A percentile compares a stretch with the other conserved stretches of the same genome.
phyloP scores from a whole-genome alignment of 2,113 vertebrate genomes.

The Mormoops blainvillei region DNA sequence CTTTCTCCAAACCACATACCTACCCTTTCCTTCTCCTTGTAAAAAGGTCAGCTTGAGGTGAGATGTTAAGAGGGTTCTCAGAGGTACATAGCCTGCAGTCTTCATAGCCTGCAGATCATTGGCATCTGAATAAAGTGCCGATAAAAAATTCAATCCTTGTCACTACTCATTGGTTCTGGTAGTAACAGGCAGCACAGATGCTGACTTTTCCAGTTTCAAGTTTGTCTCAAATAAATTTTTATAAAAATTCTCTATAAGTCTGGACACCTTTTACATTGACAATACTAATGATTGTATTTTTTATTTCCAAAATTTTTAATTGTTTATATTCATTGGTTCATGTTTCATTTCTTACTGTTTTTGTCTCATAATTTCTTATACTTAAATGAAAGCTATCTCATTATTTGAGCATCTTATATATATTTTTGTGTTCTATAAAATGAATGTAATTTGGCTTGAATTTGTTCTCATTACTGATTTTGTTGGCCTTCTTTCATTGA shows the following conservation, averaged over 20 bases:
- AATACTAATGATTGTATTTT: not conserved
- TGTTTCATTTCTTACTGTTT: not conserved
- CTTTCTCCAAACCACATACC: no score
- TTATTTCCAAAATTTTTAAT: not conserved
- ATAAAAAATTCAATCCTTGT: no score
- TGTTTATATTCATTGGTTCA: not conserved
- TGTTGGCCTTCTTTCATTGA: not conserved
- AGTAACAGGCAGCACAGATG: no score
- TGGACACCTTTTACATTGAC: not conserved
- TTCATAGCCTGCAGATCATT: no score
- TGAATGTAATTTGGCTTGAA: not conserved
- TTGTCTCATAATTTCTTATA: not conserved
- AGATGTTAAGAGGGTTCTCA: no score
- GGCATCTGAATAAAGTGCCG: no score
- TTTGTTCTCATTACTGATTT: not conserved
- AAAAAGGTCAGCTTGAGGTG: no score
- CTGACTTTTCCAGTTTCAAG: no score
- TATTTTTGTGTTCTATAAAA: not conserved
- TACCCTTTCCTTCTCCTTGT: no score
- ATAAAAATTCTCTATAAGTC: not conserved
- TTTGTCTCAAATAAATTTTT: not conserved
- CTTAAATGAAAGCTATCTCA: not conserved
- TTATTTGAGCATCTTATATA: not conserved
- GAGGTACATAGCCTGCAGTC: no score
- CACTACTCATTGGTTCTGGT: no score